Percentiles rank a stretch among this genome's conserved stretches.
phyloP scores from a whole-genome alignment of 35 echinoderm and acorn worm species.

The Apostichopus californicus region DNA sequence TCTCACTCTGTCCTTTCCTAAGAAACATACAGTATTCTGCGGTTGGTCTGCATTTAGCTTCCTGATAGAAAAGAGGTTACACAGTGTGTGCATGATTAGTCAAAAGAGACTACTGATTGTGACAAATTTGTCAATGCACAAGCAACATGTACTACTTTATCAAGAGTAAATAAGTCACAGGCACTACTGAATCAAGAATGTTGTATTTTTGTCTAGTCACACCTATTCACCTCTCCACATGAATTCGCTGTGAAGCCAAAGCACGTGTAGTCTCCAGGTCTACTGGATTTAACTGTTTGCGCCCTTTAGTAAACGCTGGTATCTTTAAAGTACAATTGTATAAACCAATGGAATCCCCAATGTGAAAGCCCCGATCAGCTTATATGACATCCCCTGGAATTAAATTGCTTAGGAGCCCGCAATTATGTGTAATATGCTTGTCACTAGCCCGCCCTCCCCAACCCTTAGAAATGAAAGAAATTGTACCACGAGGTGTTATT shows the following conservation, averaged over 20 bases:
- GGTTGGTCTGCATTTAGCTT: too few species aligned
- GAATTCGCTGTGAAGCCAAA: background rate
- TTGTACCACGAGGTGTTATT: background rate
- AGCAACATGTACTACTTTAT: background rate
- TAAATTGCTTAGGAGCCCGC: background rate
- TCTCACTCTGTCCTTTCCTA: too few species aligned
- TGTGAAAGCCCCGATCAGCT: background rate
- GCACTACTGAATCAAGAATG: slow-evolving; percentile 17
- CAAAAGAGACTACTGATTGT: background rate
- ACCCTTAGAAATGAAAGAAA: slow-evolving; percentile 1
- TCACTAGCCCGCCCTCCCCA: slow-evolving; percentile 2
- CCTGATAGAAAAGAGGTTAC: too few species aligned
- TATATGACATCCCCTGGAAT: slow-evolving; percentile 19
- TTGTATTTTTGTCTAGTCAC: slow-evolving; percentile 14
- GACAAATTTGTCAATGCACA: background rate
- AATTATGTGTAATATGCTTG: slow-evolving; percentile 19
- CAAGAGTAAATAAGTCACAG: background rate
- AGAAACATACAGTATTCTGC: too few species aligned
- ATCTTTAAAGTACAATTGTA: background rate
- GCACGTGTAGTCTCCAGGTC: background rate
- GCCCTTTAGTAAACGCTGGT: slow-evolving; percentile 18
- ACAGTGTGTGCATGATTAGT: too few species aligned
- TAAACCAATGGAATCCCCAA: background rate
- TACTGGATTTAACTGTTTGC: background rate
- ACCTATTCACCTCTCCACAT: slow-evolving; percentile 32